These are phyloP conservation scores for Mesochorus sp. DNA, from an alignment of 2,888 invertebrate genomes.

Conservation along the genomic window DNA sequence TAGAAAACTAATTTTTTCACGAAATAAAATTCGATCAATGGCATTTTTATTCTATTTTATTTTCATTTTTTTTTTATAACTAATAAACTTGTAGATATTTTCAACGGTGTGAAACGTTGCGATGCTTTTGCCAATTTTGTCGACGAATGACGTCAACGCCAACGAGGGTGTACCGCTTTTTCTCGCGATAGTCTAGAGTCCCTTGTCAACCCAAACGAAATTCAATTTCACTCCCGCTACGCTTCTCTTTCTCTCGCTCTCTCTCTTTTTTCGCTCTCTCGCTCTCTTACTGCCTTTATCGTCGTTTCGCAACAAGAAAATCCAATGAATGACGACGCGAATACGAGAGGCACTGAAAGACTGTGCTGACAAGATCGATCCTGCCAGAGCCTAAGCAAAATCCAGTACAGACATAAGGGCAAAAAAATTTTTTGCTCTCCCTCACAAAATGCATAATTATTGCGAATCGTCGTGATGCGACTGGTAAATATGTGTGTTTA, in stretches of 20 bases:
- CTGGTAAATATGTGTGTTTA: slow-evolving; percentile 7
- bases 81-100: neutral
- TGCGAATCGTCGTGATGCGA: neutral
- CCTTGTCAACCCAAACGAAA: slow-evolving; percentile 41
- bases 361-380: slow-evolving; percentile 22
- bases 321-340: slow-evolving; percentile 38
- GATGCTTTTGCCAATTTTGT: neutral
- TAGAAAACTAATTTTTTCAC: too few relatives aligned
- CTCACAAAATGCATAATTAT: slow-evolving; percentile 10
- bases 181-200: slow-evolving; percentile 11
- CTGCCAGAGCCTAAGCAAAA: neutral
- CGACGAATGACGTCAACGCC: neutral
- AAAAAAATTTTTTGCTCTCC: neutral
- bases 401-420: neutral
- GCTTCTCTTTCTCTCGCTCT: neutral
- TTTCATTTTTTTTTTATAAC: too few relatives aligned
- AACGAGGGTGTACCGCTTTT: neutral
- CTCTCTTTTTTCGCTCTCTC: too few relatives aligned
- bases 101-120: neutral
- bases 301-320: slow-evolving; percentile 36
- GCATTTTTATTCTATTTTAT: too few relatives aligned
- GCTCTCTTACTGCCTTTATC: neutral
- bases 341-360: slow-evolving; percentile 7
- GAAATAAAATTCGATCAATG: neutral
- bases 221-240: slow-evolving; percentile 38